phyloP scores from a whole-genome alignment of 2,113 vertebrate genomes.

The Nothocercus nigrocapillus region DNA sequence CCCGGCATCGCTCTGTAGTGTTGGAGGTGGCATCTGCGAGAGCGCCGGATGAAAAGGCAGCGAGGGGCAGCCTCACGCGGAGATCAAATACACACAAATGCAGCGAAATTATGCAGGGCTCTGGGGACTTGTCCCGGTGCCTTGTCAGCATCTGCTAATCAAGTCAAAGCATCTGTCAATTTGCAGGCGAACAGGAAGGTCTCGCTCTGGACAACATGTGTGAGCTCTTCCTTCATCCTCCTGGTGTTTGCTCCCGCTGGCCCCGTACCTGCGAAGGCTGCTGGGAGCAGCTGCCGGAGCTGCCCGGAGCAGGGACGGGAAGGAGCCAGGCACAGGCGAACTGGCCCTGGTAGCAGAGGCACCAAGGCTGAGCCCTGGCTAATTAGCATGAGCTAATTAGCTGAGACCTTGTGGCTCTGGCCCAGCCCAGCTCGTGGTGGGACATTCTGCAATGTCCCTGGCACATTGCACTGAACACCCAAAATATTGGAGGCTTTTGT shows the following conservation, averaged over 20 bases:
- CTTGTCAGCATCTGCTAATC: constrained; percentile 61
- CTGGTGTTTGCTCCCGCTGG: background rate
- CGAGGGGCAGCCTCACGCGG: background rate
- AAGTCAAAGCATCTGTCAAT: constrained; percentile 45
- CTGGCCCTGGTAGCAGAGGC: background rate
- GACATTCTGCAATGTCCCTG: background rate
- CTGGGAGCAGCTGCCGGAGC: too few species aligned
- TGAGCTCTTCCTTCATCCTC: background rate
- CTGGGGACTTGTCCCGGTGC: constrained; percentile 45
- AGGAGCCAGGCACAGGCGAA: too few species aligned
- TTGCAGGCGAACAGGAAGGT: background rate
- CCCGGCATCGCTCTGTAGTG: background rate
- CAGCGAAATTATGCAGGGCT: constrained; percentile 55
- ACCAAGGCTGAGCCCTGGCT: rapidly evolving
- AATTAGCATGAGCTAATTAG: constrained; percentile 13
- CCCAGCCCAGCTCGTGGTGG: rapidly evolving
- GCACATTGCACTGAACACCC: background rate
- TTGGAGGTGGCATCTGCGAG: background rate
- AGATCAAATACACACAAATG: constrained; percentile 49
- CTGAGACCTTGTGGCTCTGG: background rate
- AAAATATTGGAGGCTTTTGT: background rate
- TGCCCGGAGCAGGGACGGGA: too few species aligned
- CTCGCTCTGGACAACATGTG: constrained; percentile 36
- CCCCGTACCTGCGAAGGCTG: background rate
- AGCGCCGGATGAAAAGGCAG: background rate